Percentiles rank a stretch among this genome's conserved stretches.
phyloP scores from a whole-genome alignment of 1,140 invertebrate genomes.

The Drosophila mayri region DNA sequence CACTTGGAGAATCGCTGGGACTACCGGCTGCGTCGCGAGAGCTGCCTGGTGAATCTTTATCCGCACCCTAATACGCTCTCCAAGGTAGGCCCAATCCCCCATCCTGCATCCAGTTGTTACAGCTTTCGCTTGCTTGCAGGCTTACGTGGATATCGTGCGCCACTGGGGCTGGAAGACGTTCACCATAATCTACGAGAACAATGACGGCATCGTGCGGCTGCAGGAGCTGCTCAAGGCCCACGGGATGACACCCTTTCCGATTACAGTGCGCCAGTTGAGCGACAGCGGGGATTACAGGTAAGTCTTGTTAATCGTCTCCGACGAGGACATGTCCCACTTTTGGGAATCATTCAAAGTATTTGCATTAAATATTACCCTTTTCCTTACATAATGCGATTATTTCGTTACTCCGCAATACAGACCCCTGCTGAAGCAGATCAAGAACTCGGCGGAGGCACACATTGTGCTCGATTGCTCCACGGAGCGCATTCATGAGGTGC shows the following conservation, averaged over 20 bases:
- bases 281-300: constrained; percentile 93
- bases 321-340: background rate
- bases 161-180: constrained; percentile 97
- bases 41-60: constrained; percentile 96
- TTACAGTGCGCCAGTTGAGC: constrained; percentile 91
- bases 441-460: constrained; percentile 94
- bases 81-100: constrained; percentile 87
- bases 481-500: constrained; percentile 92
- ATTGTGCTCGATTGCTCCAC: constrained; percentile 96
- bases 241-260: constrained; percentile 92
- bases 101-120: constrained; percentile 19
- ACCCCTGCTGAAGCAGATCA: constrained; percentile 95
- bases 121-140: constrained; percentile 86
- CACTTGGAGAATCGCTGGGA: constrained; percentile 98
- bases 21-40: constrained; percentile 93
- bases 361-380: background rate
- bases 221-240: constrained; percentile 97
- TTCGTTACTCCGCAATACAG: constrained; percentile 85
- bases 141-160: constrained; percentile 95
- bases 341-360: background rate
- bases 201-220: constrained; percentile 95
- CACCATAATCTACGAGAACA: constrained; percentile 97
- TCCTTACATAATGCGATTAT: background rate
- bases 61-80: constrained; percentile 96
- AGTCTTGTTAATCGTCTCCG: constrained; percentile 10